Evolutionary conservation across 2,113 vertebrate genomes (phyloP), one percentile per base, ranked within the genome.

Genomic region (Bos indicus): DNA sequence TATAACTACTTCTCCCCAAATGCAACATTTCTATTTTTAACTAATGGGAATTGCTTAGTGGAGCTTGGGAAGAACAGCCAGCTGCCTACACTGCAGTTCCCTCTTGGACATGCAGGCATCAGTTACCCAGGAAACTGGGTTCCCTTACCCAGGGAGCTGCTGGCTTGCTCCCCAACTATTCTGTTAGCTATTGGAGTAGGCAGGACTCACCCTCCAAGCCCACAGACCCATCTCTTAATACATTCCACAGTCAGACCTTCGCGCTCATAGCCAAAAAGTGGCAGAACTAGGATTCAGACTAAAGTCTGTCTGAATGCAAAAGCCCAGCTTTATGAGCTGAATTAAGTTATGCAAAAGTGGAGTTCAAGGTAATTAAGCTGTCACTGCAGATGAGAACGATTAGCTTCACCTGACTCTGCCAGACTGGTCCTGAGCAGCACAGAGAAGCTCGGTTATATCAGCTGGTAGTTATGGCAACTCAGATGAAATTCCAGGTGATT

Each of bases 51-150:
- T 98, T 98, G 98, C 98, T 99, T 98, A 98, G 95, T 98, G 97
- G 98, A 93, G 86, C 86, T 91, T 6, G 43, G 93, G 94, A 98
- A 98, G 98, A 99, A 99, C 97, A 99, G 97, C 96, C 96, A 97
- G 96, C 98, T 98, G 98, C 98, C 98, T 98, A 94, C 97, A 98
- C 80, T 97, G 92, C 89, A 97, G 82, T 83, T 98, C 96, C 48
- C 85, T 94, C 94, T 94, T 98, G 87, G 91, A 87, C 97, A 96
- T 83, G 92, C 97, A 99, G 94, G 81, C 96, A 97, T 93, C 98
- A 95, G 98, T 99, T 99, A 97, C 98, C 98, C 98, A 98, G 98
- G 98, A 98, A 99, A 99, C 98, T 85, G 85, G 95, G 88, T 98
- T 98, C 89, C 97, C 87, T 92, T 90, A 97, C 85, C 54, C 88